Evolutionary conservation across 2,113 vertebrate species (phyloP).

Genomic region (Tupaia tana): DNA sequence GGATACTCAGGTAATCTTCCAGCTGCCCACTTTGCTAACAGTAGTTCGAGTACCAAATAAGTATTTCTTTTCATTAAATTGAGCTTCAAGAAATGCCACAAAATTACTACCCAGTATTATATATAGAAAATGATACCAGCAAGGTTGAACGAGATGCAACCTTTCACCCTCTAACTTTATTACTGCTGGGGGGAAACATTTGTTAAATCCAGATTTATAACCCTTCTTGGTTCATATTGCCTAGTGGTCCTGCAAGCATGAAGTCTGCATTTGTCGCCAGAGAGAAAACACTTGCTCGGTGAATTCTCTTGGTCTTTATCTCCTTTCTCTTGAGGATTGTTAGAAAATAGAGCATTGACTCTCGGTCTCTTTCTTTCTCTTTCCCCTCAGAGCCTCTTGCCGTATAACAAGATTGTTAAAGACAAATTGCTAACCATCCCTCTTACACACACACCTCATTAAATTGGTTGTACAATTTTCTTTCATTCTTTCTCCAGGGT

Average conservation of each 20-base stretch:
- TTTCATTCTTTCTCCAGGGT: conserved; percentile 81
- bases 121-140: conserved; percentile 71
- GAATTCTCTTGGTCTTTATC: conserved; percentile 72
- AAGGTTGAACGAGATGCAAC: conserved; percentile 74
- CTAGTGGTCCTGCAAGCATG: conserved; percentile 24
- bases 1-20: not conserved
- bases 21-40: not conserved
- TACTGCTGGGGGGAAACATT: conserved; percentile 71
- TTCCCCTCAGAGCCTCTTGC: conserved; percentile 72
- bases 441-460: conserved; percentile 78
- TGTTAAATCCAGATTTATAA: conserved; percentile 79
- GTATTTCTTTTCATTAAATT: conserved; percentile 65
- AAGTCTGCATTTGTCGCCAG: conserved; percentile 69
- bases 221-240: conserved; percentile 56
- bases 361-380: not conserved
- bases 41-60: conserved; percentile 54
- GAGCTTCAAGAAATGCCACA: conserved; percentile 67
- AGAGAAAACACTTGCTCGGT: conserved; percentile 77
- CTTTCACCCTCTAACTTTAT: conserved; percentile 77
- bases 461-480: conserved; percentile 82
- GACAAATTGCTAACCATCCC: conserved; percentile 80
- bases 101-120: conserved; percentile 61
- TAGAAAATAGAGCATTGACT: conserved; percentile 77
- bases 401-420: conserved; percentile 78
- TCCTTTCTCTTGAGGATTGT: conserved; percentile 72